phyloP scores from a whole-genome alignment of 1,140 invertebrate genomes.

The Chymomyza costata region DNA sequence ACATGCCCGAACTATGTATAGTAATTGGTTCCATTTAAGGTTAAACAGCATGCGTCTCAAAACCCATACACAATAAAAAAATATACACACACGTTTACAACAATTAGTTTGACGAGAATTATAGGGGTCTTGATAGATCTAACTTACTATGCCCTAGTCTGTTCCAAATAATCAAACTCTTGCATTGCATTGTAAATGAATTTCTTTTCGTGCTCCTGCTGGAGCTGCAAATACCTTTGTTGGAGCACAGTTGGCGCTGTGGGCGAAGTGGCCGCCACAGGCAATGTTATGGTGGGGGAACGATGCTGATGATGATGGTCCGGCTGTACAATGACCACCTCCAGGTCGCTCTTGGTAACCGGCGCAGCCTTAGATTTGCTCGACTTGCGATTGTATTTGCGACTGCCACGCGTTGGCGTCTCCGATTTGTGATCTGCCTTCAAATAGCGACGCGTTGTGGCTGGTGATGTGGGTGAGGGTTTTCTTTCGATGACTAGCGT shows the following conservation, averaged over 20 bases:
- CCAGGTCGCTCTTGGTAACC: slow-evolving; percentile 39
- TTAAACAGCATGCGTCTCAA: neutral
- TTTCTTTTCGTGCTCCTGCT: slow-evolving; percentile 65
- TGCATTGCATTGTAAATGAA: slow-evolving; percentile 65
- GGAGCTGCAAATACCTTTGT: slow-evolving; percentile 70
- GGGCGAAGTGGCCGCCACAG: slow-evolving; percentile 24
- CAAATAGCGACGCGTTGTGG: slow-evolving; percentile 46
- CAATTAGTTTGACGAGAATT: slow-evolving; percentile 35
- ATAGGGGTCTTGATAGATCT: slow-evolving; percentile 29
- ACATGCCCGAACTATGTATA: too few species aligned
- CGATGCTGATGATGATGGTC: slow-evolving; percentile 59
- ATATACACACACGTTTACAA: slow-evolving; percentile 31
- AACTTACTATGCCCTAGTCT: slow-evolving; percentile 67
- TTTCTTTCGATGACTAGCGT: slow-evolving; percentile 57
- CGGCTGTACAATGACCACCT: slow-evolving; percentile 47
- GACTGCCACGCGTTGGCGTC: slow-evolving; percentile 52
- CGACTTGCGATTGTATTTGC: slow-evolving; percentile 57
- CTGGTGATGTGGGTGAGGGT: slow-evolving; percentile 51
- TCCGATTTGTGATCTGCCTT: slow-evolving; percentile 36
- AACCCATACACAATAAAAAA: neutral
- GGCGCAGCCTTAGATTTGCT: neutral
- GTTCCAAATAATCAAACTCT: slow-evolving; percentile 63
- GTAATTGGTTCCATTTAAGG: too few species aligned
- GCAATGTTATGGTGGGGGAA: slow-evolving; percentile 56
- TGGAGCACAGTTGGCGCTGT: slow-evolving; percentile 49